These are phyloP conservation scores for Amphiprion percula DNA, from an alignment of 2,113 vertebrate species.

Conservation along the genomic window DNA sequence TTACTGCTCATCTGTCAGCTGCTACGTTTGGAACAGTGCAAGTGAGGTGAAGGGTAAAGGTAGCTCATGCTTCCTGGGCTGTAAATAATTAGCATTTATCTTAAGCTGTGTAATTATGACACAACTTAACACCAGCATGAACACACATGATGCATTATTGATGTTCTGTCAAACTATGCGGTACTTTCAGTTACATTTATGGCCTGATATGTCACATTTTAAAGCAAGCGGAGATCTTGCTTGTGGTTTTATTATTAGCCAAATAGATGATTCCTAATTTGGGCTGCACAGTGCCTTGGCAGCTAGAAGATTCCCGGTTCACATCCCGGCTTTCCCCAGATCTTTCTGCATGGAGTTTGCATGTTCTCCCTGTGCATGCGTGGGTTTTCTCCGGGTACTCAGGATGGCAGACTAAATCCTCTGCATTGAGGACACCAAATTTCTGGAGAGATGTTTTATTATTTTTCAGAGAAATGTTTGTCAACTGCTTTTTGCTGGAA, in stretches of 20 bases:
- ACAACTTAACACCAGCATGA: not conserved
- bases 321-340: too few relatives aligned
- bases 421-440: too few relatives aligned
- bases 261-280: not conserved
- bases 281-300: too few relatives aligned
- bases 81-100: slow-evolving; percentile 38
- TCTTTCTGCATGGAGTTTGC: too few relatives aligned
- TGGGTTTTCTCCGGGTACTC: too few relatives aligned
- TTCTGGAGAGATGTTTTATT: too few relatives aligned
- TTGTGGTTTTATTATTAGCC: not conserved
- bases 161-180: not conserved
- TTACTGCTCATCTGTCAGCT: slow-evolving; percentile 36
- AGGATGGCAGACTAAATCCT: too few relatives aligned
- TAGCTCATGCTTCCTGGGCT: slow-evolving; percentile 36
- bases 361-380: too few relatives aligned
- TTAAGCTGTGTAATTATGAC: slow-evolving; percentile 39
- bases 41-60: slow-evolving; percentile 43
- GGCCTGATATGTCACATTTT: not conserved
- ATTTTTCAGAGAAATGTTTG: too few relatives aligned
- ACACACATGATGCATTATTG: slow-evolving; percentile 8
- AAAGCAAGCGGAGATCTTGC: too few relatives aligned
- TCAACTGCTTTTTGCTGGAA: too few relatives aligned
- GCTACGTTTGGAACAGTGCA: slow-evolving; percentile 34
- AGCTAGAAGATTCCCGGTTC: too few relatives aligned
- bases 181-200: not conserved